Base-by-base conservation (phyloP, 1,140 invertebrate species). In the Ptiloglossa arizonensis region DNA sequence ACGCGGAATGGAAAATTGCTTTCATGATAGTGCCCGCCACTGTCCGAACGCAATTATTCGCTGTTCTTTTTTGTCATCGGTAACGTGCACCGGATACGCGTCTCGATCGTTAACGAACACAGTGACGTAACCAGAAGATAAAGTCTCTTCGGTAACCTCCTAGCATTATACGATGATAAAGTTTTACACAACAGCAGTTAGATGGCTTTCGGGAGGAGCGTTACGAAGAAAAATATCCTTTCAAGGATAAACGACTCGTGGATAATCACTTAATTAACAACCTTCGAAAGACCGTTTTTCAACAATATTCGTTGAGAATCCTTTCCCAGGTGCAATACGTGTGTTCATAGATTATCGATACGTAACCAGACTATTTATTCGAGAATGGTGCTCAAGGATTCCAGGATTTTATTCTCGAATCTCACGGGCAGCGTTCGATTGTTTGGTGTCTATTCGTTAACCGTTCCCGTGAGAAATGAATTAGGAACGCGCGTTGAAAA, bases 401-500 rank as follows among this genome's bases (percentile, higher is more conserved):
- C n/a, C n/a, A n/a, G n/a, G n/a, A n/a, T n/a, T n/a, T n/a, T n/a
- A n/a, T n/a, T n/a, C n/a, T n/a, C n/a, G n/a, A n/a, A n/a, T n/a
- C n/a, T n/a, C n/a, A n/a, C n/a, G n/a, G n/a, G n/a, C n/a, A n/a
- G n/a, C n/a, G n/a, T n/a, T n/a, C n/a, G n/a, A n/a, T n/a, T n/a
- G 27, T 17, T 15, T 11, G 17, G 32, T 1, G 6, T 9, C 38
- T 19, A n/a, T 57, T 57, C 29, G 57, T 70, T 41, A 70, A 57
- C 24, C 0, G 24, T 32, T 59, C 29, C 2, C 11, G 11, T 22
- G n/a, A 2, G 22, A 68, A 54, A 68, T 54, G 24, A 56, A 68
- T 68, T 32, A 35, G n/a, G 29, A 68, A 56, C 66, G 66, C 41
- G 38, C 2, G 48, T 32, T 22, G 54, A 59, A 46, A 70, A 46